Evolutionary conservation across 2,888 invertebrate genomes (phyloP), one percentile per base, ranked within the genome.

Genomic region (Yponomeuta malinellus): DNA sequence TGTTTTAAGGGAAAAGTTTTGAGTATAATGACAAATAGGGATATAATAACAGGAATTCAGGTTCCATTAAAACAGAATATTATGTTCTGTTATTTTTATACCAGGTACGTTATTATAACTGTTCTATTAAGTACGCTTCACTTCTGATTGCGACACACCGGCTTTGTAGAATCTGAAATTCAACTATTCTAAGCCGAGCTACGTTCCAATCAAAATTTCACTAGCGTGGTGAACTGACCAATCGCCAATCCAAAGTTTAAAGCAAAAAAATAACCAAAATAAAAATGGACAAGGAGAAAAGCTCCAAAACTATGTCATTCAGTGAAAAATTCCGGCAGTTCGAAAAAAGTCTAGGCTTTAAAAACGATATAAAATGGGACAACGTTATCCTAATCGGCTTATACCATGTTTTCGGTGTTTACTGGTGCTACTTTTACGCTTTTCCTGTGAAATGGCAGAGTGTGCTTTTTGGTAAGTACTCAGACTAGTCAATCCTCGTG

Each of bases 321-420:
- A 81, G 82, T 81, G 83, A 83, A 81, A 78, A 81, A 75, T 81
- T 89, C 71, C 80, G 80, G 68, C 73, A 76, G 68, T 83, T 89
- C 48, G 89, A 89, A 76, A 90, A 89, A 76, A 81, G 76, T 74
- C 79, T 91, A 70, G 88, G 88, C 2, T 90, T 88, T 74, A 80
- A 89, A 81, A 92, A 90, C 78, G 87, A 90, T 12, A 85, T 92
- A 74, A 92, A 92, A 80, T 92, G 91, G 91, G 74, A 79, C 0
- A 88, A 82, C 75, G 83, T 82, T 70, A 83, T 88, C 71, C 78
- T 83, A 70, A 87, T 91, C 66, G 79, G 76, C 59, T 72, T 87
- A 29, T 90, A 90, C 76, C 91, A 92, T 73, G 75, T 90, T 69
- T 71, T 86, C 66, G 90, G 85, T 70, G 78, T 86, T 52, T 87